These are phyloP conservation scores for Macrosiphum euphorbiae DNA, from an alignment of 2,888 invertebrate species.

Conservation along the genomic window DNA sequence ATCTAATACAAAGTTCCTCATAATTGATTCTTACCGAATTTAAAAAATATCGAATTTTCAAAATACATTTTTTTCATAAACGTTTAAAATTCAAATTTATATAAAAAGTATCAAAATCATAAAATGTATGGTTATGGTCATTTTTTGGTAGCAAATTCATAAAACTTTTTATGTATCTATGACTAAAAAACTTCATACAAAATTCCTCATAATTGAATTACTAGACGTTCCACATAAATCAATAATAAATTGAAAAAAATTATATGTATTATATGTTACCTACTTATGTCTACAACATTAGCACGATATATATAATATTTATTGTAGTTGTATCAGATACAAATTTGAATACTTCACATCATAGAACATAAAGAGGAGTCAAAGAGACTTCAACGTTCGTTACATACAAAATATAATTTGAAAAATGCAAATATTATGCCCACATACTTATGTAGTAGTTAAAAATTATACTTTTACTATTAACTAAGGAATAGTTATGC, in stretches of 20 bases:
- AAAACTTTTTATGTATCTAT: no score
- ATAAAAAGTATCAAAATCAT: no score
- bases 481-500: no score
- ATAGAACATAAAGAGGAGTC: background rate
- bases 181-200: no score
- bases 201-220: background rate
- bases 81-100: no score
- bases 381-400: conserved; percentile 49
- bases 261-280: no score
- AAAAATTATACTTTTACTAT: background rate
- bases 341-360: background rate
- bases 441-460: background rate
- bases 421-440: background rate
- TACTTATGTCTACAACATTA: background rate
- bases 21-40: no score
- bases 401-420: background rate
- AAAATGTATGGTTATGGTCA: no score
- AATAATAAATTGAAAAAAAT: background rate
- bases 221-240: background rate
- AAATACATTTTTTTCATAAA: no score
- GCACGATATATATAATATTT: background rate
- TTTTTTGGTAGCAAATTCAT: no score
- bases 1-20: no score
- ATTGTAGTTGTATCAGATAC: background rate
- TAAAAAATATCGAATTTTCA: no score